Base-by-base conservation (phyloP, 2,113 vertebrate species). In the Hoplias malabaricus region DNA sequence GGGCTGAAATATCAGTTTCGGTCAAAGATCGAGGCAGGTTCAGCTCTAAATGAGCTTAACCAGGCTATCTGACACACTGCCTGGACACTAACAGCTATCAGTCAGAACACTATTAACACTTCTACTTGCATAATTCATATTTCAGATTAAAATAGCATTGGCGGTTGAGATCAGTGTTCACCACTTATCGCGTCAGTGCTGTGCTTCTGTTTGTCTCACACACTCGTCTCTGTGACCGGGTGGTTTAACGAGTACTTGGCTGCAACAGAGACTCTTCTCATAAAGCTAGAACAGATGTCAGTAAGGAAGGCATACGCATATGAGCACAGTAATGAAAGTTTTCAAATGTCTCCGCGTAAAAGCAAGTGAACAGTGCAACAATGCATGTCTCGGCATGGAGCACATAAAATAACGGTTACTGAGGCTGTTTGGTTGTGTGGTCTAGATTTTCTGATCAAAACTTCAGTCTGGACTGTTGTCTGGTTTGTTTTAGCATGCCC, bases 51-150 rank as follows among this genome's bases (percentile, higher is more conserved):
- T 79, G 57, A 73, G 77, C 62, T 79, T 67, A 80, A 83, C 73
- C 72, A 75, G 68, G 13, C 34, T 29, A 75, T 82, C 72, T 79
- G 40, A 75, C 81, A 83, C 73, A 66, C n/a, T 38, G 71, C 9
- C 34, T 48, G 59, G 66, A 61, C 5, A 4, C 54, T 59, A 69
- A 74, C 67, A 59, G 61, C 40, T 23, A 61, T 78, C 76, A 29
- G 57, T 50, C 76, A 23, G 67, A 12, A 23, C 67, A 53, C 54
- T 78, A 78, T 62, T 78, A 71, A 53, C 27, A 0, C 42, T 21
- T 63, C 56, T 38, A 78, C 71, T 78, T 78, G 68, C 67, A 78
- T 78, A 78, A 78, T 78, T 71, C 56, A 63, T 59, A 53, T 78
- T 70, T 78, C 57, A 78, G 48, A 53, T 59, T 40, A n/a, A 40